These are phyloP conservation scores for Stratiolaelaps scimitus DNA, from an alignment of 1,140 invertebrate species.

Conservation along the genomic window DNA sequence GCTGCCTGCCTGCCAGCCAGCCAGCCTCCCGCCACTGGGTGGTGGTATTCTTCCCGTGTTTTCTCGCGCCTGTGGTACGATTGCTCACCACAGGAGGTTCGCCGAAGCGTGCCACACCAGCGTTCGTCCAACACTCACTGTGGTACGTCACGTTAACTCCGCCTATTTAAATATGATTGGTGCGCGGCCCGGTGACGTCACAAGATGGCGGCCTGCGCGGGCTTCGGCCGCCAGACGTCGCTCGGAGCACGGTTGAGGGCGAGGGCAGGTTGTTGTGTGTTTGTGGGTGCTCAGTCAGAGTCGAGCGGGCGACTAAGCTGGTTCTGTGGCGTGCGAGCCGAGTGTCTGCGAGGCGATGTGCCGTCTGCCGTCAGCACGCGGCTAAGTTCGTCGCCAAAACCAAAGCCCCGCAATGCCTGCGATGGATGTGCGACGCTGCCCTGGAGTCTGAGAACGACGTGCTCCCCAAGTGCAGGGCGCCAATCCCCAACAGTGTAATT, in stretches of 20 bases:
- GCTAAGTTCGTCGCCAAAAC: conserved; percentile 20
- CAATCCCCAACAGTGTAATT: no score
- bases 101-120: conserved; percentile 4
- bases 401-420: neutral
- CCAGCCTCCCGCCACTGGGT: no score
- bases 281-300: conserved; percentile 1
- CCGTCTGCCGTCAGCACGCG: conserved; percentile 27
- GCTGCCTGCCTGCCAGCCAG: no score
- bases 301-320: conserved; percentile 6
- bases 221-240: conserved; percentile 6
- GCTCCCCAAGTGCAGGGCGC: no score
- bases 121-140: neutral
- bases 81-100: neutral
- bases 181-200: conserved; percentile 22
- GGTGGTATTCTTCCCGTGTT: no score
- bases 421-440: conserved; percentile 25
- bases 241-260: conserved; percentile 1
- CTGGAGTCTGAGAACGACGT: conserved; percentile 1
- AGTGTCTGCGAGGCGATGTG: conserved; percentile 23
- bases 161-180: conserved; percentile 29
- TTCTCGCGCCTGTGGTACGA: neutral
- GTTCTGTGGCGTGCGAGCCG: conserved; percentile 21
- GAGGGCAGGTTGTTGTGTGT: conserved; percentile 26
- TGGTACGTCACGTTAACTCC: conserved; percentile 27
- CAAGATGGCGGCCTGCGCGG: conserved; percentile 26